Base-by-base conservation (phyloP, 2,113 vertebrate genomes). In the Laticauda laticaudata region DNA sequence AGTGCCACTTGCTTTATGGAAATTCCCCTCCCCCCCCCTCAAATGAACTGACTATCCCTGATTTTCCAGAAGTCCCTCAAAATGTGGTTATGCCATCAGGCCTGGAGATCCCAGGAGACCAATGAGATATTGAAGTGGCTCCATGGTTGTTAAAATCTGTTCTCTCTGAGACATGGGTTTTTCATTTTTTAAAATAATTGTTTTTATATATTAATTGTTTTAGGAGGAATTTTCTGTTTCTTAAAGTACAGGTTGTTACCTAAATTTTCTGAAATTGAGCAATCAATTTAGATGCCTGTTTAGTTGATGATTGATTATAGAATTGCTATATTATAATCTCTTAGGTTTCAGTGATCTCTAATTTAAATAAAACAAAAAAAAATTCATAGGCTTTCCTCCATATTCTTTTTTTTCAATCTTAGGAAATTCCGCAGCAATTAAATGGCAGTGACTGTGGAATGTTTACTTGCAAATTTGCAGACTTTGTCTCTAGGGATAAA, bases 361-460 rank as follows among this genome's bases (percentile, higher is more conserved):
- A 3, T 89, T 29, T 69, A n/a, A 48, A 56, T 26, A 86, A 34
- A 88, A n/a, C 5, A 86, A 64, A 23, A 87, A 87, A 8, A 29
- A 29, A 86, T 39, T 85, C 69, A 92, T 54, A 1, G 12, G 8
- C 20, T 34, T 54, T 6, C 89, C 12, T 91, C 2, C 4, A 59
- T 48, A 55, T 93, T 92, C 87, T 69, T 18, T 57, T 21, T 23
- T 92, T 91, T 90, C 93, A 90, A 15, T 93, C 93, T 94, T 94
- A 99, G 99, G 99, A 99, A 95, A 98, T 99, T 96, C 99, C 99
- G 88, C 99, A 99, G 59, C 99, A 99, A 94, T 93, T 69, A 69
- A 99, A 99, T 89, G 98, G 98, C 61, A 99, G 98, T 39, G 99
- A 99, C 96, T 99, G 99, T 48, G 99, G 99, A 23, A 98, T 99